Conservation (phyloP, 2,888 invertebrate species). For the Arenicola marina region DNA sequence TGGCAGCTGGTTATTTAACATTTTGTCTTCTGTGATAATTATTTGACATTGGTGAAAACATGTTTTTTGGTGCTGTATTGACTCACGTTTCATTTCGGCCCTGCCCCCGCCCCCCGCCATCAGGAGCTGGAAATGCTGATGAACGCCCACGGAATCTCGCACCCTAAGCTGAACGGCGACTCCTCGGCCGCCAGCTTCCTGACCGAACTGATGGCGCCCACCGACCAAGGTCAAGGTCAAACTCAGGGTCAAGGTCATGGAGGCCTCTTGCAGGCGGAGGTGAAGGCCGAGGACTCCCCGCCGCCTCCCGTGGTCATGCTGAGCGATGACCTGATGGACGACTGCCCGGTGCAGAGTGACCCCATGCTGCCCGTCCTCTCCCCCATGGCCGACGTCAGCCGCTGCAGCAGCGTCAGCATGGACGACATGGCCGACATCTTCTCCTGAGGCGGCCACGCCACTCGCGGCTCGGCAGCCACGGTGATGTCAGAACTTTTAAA, state of each 20-base stretch:
- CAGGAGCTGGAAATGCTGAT: conserved; percentile 10
- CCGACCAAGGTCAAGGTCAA: too few relatives aligned
- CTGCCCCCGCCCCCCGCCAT: not conserved
- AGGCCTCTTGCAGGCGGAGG: not conserved
- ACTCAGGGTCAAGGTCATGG: too few relatives aligned
- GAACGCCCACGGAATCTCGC: not conserved
- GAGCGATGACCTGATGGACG: not conserved
- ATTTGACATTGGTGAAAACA: too few relatives aligned
- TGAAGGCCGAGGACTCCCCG: not conserved
- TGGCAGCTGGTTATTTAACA: not conserved
- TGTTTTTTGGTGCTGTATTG: not conserved
- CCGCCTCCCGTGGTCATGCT: not conserved
- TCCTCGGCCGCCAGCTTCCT: not conserved
- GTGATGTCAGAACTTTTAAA: too few relatives aligned
- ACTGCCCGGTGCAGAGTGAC: not conserved
- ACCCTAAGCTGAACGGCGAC: not conserved
- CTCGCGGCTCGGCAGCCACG: too few relatives aligned
- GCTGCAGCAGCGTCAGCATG: not conserved
- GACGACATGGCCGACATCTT: conserved; percentile 1
- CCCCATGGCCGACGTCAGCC: not conserved
- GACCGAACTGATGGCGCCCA: not conserved
- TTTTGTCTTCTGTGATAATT: not conserved
- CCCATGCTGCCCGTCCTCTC: not conserved
- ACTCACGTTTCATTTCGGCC: not conserved
- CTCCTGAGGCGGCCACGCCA: not conserved